Evolutionary conservation across 2,888 invertebrate genomes (phyloP).

Genomic region (Halictus quadricinctus): DNA sequence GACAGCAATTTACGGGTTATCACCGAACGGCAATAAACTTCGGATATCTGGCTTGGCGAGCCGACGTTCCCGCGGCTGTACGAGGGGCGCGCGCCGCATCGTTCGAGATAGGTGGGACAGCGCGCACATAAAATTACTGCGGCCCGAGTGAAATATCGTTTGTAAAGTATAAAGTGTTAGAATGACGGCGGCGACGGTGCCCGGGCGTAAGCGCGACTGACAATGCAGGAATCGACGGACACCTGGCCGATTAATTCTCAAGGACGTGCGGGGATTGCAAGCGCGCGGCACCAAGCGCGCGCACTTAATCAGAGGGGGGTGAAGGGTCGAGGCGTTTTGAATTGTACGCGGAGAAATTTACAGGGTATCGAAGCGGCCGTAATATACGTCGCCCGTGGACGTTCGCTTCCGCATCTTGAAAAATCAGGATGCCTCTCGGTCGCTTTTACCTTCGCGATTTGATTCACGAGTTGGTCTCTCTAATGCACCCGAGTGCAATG

Average conservation of each 20-base stretch:
- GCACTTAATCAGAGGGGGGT: slow-evolving; percentile 23
- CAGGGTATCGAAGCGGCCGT: not conserved
- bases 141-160: slow-evolving; percentile 65
- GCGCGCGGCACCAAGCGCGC: not conserved
- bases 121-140: slow-evolving; percentile 67
- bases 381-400: not conserved
- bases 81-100: slow-evolving; percentile 28
- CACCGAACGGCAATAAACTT: slow-evolving; percentile 71
- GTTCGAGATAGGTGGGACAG: slow-evolving; percentile 62
- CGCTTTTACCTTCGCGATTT: not conserved
- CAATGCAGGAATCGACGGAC: slow-evolving; percentile 49
- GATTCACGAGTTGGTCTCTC: not conserved
- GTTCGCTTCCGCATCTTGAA: not conserved
- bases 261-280: not conserved
- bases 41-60: slow-evolving; percentile 63
- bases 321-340: slow-evolving; percentile 7
- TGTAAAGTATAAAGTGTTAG: slow-evolving; percentile 60
- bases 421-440: not conserved
- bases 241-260: slow-evolving; percentile 52
- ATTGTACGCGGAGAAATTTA: slow-evolving; percentile 9
- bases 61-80: slow-evolving; percentile 60
- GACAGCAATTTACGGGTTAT: slow-evolving; percentile 71
- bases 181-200: slow-evolving; percentile 42
- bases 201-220: slow-evolving; percentile 20
- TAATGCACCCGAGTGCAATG: not conserved